phyloP scores from a whole-genome alignment of 2,888 invertebrate species.

The Tachina grossa region DNA sequence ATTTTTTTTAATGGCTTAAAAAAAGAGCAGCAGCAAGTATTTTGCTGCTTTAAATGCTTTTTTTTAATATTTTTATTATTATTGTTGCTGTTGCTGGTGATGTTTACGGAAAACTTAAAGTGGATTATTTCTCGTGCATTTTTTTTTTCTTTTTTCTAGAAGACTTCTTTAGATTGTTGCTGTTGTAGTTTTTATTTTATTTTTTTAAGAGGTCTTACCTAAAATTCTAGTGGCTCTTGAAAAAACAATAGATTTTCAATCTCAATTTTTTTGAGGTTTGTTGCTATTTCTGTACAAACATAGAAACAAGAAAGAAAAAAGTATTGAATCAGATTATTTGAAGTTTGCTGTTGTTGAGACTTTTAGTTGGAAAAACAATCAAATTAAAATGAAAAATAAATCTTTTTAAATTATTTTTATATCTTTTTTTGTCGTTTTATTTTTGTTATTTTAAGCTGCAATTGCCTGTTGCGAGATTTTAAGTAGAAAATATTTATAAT shows the following conservation, averaged over 20 bases:
- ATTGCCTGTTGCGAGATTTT: slow-evolving; percentile 20
- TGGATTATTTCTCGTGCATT: slow-evolving; percentile 51
- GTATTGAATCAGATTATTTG: slow-evolving; percentile 62
- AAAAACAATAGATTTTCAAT: slow-evolving; percentile 44
- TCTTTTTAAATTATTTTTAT: slow-evolving; percentile 53
- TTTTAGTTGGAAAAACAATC: slow-evolving; percentile 65
- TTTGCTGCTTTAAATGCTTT: slow-evolving; percentile 26
- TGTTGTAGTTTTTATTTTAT: slow-evolving; percentile 27
- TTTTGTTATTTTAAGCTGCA: slow-evolving; percentile 3
- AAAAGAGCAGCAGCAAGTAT: slow-evolving; percentile 47
- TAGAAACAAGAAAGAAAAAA: background rate
- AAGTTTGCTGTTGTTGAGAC: slow-evolving; percentile 56
- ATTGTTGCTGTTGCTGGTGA: slow-evolving; percentile 37
- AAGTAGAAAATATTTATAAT: background rate
- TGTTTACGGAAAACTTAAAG: slow-evolving; percentile 67
- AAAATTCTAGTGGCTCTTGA: slow-evolving; percentile 65
- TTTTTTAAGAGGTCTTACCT: slow-evolving; percentile 58
- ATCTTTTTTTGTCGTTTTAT: background rate
- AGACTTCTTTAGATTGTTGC: slow-evolving; percentile 5
- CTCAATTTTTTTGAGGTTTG: background rate
- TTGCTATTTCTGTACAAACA: background rate
- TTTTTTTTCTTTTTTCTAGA: background rate
- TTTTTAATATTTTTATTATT: background rate
- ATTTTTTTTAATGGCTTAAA: slow-evolving; percentile 15
- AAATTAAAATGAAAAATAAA: slow-evolving; percentile 59